Evolutionary conservation across 1,140 invertebrate genomes (phyloP), one percentile per base, ranked within the genome.

Genomic region (Bombus ignitus): DNA sequence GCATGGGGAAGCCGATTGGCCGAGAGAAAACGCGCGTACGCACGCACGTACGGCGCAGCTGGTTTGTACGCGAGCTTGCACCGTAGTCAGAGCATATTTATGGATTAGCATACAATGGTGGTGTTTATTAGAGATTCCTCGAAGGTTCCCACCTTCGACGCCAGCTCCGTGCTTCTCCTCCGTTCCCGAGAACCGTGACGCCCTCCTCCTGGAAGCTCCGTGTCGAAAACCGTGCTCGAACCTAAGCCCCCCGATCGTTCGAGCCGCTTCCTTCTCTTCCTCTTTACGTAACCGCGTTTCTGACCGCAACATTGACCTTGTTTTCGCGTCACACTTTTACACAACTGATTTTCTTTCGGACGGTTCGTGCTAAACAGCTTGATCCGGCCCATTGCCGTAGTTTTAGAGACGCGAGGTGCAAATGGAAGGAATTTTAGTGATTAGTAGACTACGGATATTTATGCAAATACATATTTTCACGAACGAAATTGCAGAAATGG

Each of bases 71-170:
- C 89, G 81, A 90, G 88, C 89, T 90, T 90, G 89, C 89, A 90
- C 88, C 89, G 89, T 90, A 83, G 78, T 83, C 86, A 71, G 89
- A 72, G 89, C 89, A 91, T 90, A 91, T 91, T 91, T 91, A 90
- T 90, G 89, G 87, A 91, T 91, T 91, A 91, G 89, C 89, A 91
- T 91, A 91, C 89, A 91, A 91, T 91, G 89, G 87, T 83, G 74
- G 89, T 91, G 89, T 91, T 91, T 91, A 91, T 91, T 91, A 91
- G 89, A 91, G 89, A 91, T 91, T 90, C 89, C 81, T 90, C 87
- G 89, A 90, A 88, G 89, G 89, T 90, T 90, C 65, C 89, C 89
- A 91, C 89, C 89, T 90, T 83, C 59, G 80, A 86, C 83, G 89
- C 83, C 86, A 76, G 73, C 87, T 86, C 57, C 81, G 86, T 87